phyloP scores from a whole-genome alignment of 2,797 vertebrate genomes.

The Petrocephalus schoutedeni region DNA sequence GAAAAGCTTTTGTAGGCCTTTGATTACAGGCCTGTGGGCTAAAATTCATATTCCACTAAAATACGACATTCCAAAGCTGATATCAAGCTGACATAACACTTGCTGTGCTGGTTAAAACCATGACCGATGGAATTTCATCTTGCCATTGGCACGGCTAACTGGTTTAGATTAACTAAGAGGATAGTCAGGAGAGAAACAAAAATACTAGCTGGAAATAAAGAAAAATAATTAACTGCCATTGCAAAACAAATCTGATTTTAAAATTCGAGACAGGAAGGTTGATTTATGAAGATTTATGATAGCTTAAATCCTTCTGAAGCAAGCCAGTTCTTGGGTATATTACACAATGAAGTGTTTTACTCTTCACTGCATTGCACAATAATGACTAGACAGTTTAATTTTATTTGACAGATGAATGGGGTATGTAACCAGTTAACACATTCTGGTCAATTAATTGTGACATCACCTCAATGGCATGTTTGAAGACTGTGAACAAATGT shows the following conservation, averaged over 20 bases:
- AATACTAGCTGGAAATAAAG: background rate
- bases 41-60: conserved; percentile 8
- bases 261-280: background rate
- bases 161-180: background rate
- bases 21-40: conserved; percentile 5
- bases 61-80: background rate
- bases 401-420: background rate
- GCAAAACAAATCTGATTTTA: background rate
- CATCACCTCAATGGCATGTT: background rate
- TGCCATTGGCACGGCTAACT: conserved; percentile 1
- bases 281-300: background rate
- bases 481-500: background rate
- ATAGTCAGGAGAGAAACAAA: background rate
- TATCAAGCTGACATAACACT: background rate
- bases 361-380: background rate
- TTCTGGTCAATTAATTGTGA: background rate
- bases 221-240: background rate
- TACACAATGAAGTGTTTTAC: background rate
- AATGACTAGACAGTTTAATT: background rate
- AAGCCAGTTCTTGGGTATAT: background rate
- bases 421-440: background rate
- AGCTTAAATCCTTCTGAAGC: background rate
- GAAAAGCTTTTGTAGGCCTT: background rate
- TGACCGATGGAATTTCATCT: background rate
- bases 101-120: background rate